Percentiles rank a stretch among this genome's conserved stretches.
phyloP scores from a whole-genome alignment of 2,888 invertebrate genomes.

The Apotomis turbidana region DNA sequence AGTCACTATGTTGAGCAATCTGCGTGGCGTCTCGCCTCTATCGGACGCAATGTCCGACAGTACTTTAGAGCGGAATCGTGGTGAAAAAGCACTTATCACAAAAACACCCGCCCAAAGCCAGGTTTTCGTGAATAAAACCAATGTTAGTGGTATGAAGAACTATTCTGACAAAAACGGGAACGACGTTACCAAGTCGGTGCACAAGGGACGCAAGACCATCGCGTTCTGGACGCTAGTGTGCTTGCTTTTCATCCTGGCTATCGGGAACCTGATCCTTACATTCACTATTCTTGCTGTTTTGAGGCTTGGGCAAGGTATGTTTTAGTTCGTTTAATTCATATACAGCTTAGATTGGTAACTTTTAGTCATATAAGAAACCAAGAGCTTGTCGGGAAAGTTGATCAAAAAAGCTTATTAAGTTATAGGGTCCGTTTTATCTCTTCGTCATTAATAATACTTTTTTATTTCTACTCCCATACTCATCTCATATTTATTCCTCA shows the following conservation, averaged over 20 bases:
- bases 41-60: constrained; percentile 76
- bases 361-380: not conserved
- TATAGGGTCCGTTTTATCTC: too few species aligned
- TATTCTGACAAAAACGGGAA: constrained; percentile 79
- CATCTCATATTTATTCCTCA: too few species aligned
- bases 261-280: constrained; percentile 91
- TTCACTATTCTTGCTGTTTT: constrained; percentile 92
- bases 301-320: constrained; percentile 86
- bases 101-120: constrained; percentile 69
- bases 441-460: too few species aligned
- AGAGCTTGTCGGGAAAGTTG: not conserved
- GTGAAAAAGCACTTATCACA: constrained; percentile 72
- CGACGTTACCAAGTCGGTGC: constrained; percentile 68
- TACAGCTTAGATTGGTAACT: too few species aligned
- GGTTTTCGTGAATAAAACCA: constrained; percentile 59
- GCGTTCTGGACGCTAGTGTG: constrained; percentile 92
- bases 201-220: constrained; percentile 85
- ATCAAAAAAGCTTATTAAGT: too few species aligned
- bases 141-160: constrained; percentile 59
- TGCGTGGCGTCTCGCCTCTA: constrained; percentile 71
- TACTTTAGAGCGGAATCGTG: constrained; percentile 69
- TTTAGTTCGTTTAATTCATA: not conserved
- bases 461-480: too few species aligned
- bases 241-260: constrained; percentile 87
- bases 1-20: constrained; percentile 60